Conservation (phyloP, 2,888 invertebrate species). For the Troides aeacus region DNA sequence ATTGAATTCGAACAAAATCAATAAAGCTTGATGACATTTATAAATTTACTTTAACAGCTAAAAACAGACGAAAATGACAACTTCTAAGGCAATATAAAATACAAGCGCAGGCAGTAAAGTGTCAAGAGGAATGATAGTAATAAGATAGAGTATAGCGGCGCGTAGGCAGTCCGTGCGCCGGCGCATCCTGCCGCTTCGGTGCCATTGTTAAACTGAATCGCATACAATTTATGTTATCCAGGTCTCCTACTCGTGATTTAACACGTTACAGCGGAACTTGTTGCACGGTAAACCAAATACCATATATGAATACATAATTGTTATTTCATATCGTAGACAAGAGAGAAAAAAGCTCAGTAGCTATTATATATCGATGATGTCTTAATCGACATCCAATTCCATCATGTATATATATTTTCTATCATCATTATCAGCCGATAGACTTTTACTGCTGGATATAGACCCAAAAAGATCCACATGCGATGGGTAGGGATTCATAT, state of each 20-base stretch:
- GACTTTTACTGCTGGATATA: too few species aligned
- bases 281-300: background rate
- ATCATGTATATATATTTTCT: too few species aligned
- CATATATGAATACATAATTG: background rate
- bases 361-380: too few species aligned
- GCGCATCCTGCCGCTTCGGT: slow-evolving; percentile 51
- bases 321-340: background rate
- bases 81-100: slow-evolving; percentile 52
- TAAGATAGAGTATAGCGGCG: slow-evolving; percentile 60
- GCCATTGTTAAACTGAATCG: slow-evolving; percentile 63
- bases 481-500: too few species aligned
- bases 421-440: too few species aligned
- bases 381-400: too few species aligned
- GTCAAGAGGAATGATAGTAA: slow-evolving; percentile 68
- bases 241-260: slow-evolving; percentile 37
- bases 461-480: too few species aligned
- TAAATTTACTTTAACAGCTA: slow-evolving; percentile 17
- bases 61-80: slow-evolving; percentile 16
- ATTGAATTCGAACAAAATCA: slow-evolving; percentile 8
- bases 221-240: slow-evolving; percentile 61
- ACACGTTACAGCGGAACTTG: slow-evolving; percentile 21
- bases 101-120: slow-evolving; percentile 63
- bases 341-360: background rate
- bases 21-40: slow-evolving; percentile 14
- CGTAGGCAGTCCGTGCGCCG: slow-evolving; percentile 51